phyloP scores from a whole-genome alignment of 1,140 invertebrate species.

The Pectinophora gossypiella region DNA sequence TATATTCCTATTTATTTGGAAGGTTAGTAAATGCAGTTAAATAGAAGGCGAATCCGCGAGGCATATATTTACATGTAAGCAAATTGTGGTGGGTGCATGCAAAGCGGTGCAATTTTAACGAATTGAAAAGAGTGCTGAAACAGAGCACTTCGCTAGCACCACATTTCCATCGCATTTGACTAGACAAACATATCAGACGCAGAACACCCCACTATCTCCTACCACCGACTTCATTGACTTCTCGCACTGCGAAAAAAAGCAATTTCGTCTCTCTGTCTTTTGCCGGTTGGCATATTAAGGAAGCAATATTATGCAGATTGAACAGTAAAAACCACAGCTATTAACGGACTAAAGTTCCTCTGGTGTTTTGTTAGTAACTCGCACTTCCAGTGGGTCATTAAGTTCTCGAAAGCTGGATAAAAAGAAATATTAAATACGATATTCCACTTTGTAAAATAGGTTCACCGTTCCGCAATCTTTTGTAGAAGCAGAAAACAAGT shows the following conservation, averaged over 20 bases:
- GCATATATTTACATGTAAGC: no score
- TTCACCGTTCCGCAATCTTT: neutral
- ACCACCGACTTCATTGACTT: slow-evolving; percentile 56
- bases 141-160: slow-evolving; percentile 11
- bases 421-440: neutral
- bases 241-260: slow-evolving; percentile 56
- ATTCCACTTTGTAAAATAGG: neutral
- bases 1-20: no score
- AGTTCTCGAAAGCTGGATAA: neutral
- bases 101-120: neutral
- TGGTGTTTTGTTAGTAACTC: neutral
- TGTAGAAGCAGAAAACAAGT: no score
- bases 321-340: slow-evolving; percentile 25
- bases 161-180: slow-evolving; percentile 67
- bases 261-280: slow-evolving; percentile 55
- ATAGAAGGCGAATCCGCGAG: no score
- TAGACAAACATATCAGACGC: slow-evolving; percentile 57
- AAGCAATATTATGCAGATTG: slow-evolving; percentile 73
- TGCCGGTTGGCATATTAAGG: slow-evolving; percentile 59
- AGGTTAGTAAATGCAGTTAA: no score
- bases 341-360: slow-evolving; percentile 4
- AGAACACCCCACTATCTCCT: slow-evolving; percentile 43
- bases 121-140: slow-evolving; percentile 23
- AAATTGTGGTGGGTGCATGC: no score
- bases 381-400: neutral